Evolutionary conservation across 2,797 vertebrate genomes (phyloP).

Genomic region (Onychomys arenicola): DNA sequence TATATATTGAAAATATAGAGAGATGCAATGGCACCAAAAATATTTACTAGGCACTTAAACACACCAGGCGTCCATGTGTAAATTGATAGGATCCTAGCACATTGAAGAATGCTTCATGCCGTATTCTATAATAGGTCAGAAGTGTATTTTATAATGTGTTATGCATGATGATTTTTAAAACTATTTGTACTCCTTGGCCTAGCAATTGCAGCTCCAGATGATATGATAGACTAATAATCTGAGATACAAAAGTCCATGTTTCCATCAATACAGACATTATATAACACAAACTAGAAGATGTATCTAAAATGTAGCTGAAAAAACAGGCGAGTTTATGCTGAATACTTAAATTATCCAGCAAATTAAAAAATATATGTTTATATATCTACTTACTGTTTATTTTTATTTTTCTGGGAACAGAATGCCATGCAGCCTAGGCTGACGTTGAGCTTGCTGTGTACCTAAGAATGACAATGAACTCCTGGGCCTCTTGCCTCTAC

Average conservation of each 20-base stretch:
- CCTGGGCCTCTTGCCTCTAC: background rate
- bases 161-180: background rate
- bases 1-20: slow-evolving; percentile 6
- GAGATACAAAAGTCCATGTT: background rate
- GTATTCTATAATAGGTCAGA: background rate
- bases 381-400: background rate
- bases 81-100: background rate
- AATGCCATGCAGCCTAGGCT: background rate
- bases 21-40: background rate
- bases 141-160: background rate
- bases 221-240: background rate
- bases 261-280: background rate
- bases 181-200: background rate
- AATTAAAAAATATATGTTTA: background rate
- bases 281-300: background rate
- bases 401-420: background rate
- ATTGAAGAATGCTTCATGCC: background rate
- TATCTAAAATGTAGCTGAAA: background rate
- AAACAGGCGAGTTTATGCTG: background rate
- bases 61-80: background rate
- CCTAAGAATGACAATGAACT: background rate
- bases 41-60: background rate
- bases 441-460: background rate
- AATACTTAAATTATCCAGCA: background rate
- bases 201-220: background rate